Base-by-base conservation (phyloP, 1,140 invertebrate genomes). In the Pollicipes pollicipes region DNA sequence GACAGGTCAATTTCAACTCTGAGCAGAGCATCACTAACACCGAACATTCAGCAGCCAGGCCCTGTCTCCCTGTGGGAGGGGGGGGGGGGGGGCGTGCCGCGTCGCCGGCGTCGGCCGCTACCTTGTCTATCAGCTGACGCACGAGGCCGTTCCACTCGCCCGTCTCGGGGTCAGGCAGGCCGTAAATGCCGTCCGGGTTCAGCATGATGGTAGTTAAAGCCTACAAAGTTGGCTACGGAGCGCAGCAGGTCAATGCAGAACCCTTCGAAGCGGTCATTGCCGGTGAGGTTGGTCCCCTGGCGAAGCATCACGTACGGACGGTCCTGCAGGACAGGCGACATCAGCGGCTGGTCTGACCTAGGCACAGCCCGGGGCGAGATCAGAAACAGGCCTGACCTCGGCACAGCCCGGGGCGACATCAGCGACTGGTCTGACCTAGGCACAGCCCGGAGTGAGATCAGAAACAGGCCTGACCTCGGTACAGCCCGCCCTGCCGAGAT, bases 121-220 rank as follows among this genome's bases (percentile, higher is more conserved):
- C 91, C 75, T 85, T 84, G 77, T 93, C 90, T 68, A 95, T 81
- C 2, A 97, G 82, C 78, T 96, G 92, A 73, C 89, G 87, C 74
- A 97, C 93, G 88, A 97, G 93, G 75, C 93, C 94, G 76, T 87
- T 88, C 92, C 93, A 97, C 77, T 88, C 81, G 10, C 83, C 82
- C 0, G 84, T 88, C 35, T 79, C 79, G 28, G 81, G 77, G 76
- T 89, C 83, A 3, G 82, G 79, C 17, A 80, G 82, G 17, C 93
- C 93, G 79, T 93, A 92, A 58, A 83, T 82, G 68, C 85, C 85
- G 78, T 91, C 90, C 45, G 82, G 81, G 77, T 93, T 90, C 32
- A 90, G 81, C 58, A 85, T 82, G 75, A 94, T 88, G 0, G 87
- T 93, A 97, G 77, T 90, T 94, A 79, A 96, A 96, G n/a, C 88